A percentile compares a stretch with the other conserved stretches of the same genome.
phyloP scores from a whole-genome alignment of 2,888 invertebrate species.

The Calephelis perditalis region DNA sequence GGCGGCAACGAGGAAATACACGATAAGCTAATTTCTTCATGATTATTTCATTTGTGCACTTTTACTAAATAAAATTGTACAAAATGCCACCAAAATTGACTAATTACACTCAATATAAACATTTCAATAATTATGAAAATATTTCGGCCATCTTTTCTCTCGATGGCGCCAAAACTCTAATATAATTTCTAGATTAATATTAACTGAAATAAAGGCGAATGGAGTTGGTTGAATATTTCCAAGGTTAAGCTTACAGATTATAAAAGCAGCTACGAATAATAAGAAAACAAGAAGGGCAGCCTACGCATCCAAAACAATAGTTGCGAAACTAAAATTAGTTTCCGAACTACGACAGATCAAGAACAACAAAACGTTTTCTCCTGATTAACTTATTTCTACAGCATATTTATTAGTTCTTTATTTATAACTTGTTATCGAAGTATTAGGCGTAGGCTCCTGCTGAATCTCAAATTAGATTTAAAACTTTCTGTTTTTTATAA shows the following conservation, averaged over 20 bases:
- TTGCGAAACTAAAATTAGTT: conserved; percentile 19
- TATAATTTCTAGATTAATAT: too few species aligned
- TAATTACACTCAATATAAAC: too few species aligned
- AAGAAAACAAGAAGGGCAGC: conserved; percentile 15
- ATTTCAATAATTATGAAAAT: too few species aligned
- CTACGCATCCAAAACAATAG: conserved; percentile 15
- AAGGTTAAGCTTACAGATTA: conserved; percentile 4
- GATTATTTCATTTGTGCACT: too few species aligned
- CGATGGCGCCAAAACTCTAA: too few species aligned
- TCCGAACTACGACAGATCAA: conserved; percentile 14
- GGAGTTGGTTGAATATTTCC: background rate
- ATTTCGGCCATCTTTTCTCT: too few species aligned
- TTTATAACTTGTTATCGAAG: background rate
- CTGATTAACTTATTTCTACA: conserved; percentile 10
- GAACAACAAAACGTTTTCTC: conserved; percentile 13
- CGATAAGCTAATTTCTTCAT: too few species aligned
- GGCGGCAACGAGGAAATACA: too few species aligned
- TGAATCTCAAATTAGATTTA: background rate
- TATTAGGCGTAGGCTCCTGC: background rate
- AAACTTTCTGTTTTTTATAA: too few species aligned
- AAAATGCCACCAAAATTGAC: too few species aligned
- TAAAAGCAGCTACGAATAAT: conserved; percentile 9
- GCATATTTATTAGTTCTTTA: background rate
- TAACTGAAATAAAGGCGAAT: background rate
- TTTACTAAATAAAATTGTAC: too few species aligned